These are phyloP conservation scores for Heliothis virescens DNA, from an alignment of 1,140 invertebrate genomes.

Conservation along the genomic window DNA sequence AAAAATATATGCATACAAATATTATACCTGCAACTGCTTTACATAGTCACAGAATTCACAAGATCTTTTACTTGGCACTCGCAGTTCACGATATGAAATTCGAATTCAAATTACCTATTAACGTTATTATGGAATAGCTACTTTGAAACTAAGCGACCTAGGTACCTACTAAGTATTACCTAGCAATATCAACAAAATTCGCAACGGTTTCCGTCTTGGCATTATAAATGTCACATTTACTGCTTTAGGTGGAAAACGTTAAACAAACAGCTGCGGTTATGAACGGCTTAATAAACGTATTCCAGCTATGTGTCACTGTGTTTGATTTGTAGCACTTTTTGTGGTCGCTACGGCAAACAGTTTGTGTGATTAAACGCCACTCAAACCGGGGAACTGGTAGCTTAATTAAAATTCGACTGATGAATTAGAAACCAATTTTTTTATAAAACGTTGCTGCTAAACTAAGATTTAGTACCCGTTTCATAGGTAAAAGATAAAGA, in stretches of 20 bases:
- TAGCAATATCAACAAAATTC: constrained; percentile 23
- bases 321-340: constrained; percentile 24
- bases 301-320: constrained; percentile 25
- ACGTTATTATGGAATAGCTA: too few species aligned
- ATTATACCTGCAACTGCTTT: too few species aligned
- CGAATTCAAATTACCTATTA: too few species aligned
- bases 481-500: too few species aligned
- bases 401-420: not conserved
- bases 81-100: too few species aligned
- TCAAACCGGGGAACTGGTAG: constrained; percentile 1
- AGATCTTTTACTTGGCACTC: too few species aligned
- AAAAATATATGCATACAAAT: too few species aligned
- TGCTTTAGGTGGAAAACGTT: constrained; percentile 2
- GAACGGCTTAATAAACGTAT: constrained; percentile 28
- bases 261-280: constrained; percentile 19
- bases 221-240: constrained; percentile 31
- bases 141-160: too few species aligned
- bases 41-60: too few species aligned
- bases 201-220: not conserved
- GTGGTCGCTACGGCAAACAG: not conserved
- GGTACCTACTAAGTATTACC: not conserved
- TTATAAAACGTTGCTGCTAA: not conserved
- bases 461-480: too few species aligned
- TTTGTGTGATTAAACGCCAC: constrained; percentile 37
- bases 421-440: not conserved